Conservation (phyloP, 2,113 vertebrate species). For the Python bivittatus region DNA sequence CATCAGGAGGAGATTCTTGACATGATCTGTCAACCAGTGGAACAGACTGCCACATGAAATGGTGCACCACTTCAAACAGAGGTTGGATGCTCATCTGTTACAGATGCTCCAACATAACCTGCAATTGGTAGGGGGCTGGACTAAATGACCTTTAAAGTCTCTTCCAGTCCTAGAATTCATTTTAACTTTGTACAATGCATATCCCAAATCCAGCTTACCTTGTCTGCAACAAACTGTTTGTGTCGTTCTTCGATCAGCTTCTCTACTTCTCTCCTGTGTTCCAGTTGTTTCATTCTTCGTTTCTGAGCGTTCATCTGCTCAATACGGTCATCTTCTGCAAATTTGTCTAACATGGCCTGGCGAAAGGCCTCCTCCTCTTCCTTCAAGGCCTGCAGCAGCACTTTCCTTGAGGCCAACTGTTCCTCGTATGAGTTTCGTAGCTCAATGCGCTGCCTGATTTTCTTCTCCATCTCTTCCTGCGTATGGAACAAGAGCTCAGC, state of each 20-base stretch:
- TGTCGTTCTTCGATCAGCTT: slow-evolving; percentile 82
- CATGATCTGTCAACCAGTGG: background rate
- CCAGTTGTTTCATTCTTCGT: slow-evolving; percentile 86
- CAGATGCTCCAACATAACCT: background rate
- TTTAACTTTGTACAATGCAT: background rate
- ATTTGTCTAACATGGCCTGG: slow-evolving; percentile 81
- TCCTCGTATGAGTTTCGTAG: slow-evolving; percentile 80
- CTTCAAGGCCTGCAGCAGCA: slow-evolving; percentile 70
- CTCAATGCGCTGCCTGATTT: slow-evolving; percentile 80
- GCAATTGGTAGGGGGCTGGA: background rate
- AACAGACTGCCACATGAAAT: background rate
- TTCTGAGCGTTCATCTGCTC: slow-evolving; percentile 92
- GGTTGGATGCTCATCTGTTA: background rate
- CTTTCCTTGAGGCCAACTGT: slow-evolving; percentile 83
- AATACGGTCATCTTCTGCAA: slow-evolving; percentile 88
- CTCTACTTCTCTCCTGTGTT: slow-evolving; percentile 85
- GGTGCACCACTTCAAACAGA: background rate
- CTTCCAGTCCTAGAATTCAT: background rate
- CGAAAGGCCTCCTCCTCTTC: slow-evolving; percentile 84
- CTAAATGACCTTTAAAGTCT: background rate
- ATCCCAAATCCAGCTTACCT: slow-evolving; percentile 70
- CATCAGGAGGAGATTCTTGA: background rate
- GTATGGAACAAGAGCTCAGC: background rate
- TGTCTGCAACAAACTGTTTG: slow-evolving; percentile 78
- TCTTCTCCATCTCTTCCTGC: slow-evolving; percentile 85